Conservation (phyloP, 2,113 vertebrate genomes). For the Thamnaconus septentrionalis region DNA sequence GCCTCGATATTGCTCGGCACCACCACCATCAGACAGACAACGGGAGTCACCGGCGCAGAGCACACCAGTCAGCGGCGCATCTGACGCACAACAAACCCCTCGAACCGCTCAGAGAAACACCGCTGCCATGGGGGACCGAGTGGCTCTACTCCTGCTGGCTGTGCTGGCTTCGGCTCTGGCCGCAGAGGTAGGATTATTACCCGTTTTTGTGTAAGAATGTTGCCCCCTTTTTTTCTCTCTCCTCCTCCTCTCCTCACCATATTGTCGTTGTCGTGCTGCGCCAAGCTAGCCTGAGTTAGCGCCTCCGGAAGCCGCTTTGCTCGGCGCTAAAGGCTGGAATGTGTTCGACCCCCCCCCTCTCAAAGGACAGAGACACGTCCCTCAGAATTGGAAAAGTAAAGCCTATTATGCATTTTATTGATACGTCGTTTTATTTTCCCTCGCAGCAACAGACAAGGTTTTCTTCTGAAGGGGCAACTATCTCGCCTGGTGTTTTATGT, state of each 20-base stretch:
- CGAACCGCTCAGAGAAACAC: constrained; percentile 38
- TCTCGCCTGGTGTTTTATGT: neutral
- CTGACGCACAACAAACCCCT: constrained; percentile 4
- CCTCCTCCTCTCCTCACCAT: constrained; percentile 13
- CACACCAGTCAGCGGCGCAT: constrained; percentile 12
- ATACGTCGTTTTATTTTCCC: fast-evolving
- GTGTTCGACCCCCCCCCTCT: too few species aligned
- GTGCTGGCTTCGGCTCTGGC: constrained; percentile 58
- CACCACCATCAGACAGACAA: constrained; percentile 40
- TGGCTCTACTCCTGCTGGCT: constrained; percentile 67
- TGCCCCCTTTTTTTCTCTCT: constrained; percentile 22
- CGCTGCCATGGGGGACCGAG: constrained; percentile 65
- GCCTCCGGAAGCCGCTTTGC: neutral
- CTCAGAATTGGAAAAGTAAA: neutral
- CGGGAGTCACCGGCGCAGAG: constrained; percentile 54
- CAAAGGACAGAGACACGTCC: neutral
- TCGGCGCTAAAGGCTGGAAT: neutral
- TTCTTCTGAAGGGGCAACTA: fast-evolving
- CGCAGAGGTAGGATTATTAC: constrained; percentile 68
- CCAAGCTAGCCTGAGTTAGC: constrained; percentile 5
- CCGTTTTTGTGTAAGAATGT: neutral
- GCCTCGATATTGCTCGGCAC: constrained; percentile 59
- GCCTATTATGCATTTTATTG: neutral
- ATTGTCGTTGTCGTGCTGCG: constrained; percentile 29
- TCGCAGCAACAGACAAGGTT: fast-evolving